These are phyloP conservation scores for Campylomormyrus tamandua DNA, from an alignment of 2,113 vertebrate species.

Conservation along the genomic window DNA sequence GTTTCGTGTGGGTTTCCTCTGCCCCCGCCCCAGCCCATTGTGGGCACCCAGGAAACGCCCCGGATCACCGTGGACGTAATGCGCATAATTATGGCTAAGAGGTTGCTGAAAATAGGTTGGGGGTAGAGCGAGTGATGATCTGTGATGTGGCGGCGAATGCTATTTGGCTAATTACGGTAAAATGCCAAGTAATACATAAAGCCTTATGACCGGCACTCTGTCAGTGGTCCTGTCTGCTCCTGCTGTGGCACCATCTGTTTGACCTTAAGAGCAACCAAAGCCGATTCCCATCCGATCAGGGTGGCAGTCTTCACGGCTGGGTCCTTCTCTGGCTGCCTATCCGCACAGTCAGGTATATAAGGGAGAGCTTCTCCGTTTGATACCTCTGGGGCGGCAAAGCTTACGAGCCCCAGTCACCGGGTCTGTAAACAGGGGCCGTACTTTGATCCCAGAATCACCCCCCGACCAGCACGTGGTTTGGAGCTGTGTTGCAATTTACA, in stretches of 20 bases:
- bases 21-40: not conserved
- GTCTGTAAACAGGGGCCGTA: not conserved
- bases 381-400: not conserved
- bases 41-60: not conserved
- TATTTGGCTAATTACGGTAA: not conserved
- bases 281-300: not conserved
- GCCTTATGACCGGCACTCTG: not conserved
- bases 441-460: not conserved
- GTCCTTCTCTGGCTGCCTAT: not conserved
- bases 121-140: not conserved
- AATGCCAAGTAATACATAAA: not conserved
- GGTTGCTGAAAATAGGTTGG: not conserved
- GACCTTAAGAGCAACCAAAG: not conserved
- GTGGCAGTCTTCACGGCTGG: too few species aligned
- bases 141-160: not conserved
- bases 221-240: not conserved
- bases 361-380: not conserved
- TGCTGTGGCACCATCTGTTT: not conserved
- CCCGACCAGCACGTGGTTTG: not conserved
- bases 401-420: too few species aligned
- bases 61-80: not conserved
- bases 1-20: not conserved
- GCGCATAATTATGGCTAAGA: not conserved
- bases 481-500: not conserved
- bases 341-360: not conserved